Percentiles rank a stretch among this genome's conserved stretches.
These are phyloP conservation scores for Serilophus lunatus DNA, from an alignment of 2,113 vertebrate species.

Conservation along the genomic window DNA sequence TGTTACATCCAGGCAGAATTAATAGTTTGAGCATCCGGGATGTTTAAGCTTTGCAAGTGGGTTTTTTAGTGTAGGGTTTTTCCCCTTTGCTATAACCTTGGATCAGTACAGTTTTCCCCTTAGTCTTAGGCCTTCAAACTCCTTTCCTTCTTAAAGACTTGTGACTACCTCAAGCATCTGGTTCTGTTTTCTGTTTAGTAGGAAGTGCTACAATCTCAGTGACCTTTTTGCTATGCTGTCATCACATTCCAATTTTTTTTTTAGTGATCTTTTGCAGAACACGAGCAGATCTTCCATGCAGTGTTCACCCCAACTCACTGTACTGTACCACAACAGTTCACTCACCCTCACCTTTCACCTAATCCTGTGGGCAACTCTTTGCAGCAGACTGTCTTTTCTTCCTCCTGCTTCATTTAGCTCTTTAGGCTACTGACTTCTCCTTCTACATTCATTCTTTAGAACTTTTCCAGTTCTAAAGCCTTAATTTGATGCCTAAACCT, in stretches of 20 bases:
- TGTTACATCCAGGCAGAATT: not conserved
- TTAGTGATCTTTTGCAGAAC: not conserved
- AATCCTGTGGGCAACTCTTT: not conserved
- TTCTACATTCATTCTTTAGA: not conserved
- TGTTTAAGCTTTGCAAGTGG: not conserved
- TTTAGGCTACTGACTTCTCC: not conserved
- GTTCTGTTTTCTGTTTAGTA: not conserved
- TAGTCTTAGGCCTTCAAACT: not conserved
- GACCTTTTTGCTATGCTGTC: not conserved
- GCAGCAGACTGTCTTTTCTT: not conserved
- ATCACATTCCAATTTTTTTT: not conserved
- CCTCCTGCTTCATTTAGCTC: not conserved
- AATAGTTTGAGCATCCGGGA: not conserved
- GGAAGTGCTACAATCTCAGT: not conserved
- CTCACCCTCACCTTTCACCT: not conserved
- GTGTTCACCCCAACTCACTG: not conserved
- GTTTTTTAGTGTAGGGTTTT: not conserved
- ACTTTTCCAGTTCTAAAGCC: constrained; percentile 10
- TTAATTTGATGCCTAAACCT: constrained; percentile 19
- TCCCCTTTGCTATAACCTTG: not conserved
- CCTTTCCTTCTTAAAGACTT: not conserved
- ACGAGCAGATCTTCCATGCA: not conserved
- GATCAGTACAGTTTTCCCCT: not conserved
- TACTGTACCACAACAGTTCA: not conserved
- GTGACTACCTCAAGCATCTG: not conserved